A percentile compares a stretch with the other conserved stretches of the same genome.
Evolutionary conservation across 37 sponge, comb jelly and placozoan genomes (phyloP).

Genomic region (Geodia barretti): DNA sequence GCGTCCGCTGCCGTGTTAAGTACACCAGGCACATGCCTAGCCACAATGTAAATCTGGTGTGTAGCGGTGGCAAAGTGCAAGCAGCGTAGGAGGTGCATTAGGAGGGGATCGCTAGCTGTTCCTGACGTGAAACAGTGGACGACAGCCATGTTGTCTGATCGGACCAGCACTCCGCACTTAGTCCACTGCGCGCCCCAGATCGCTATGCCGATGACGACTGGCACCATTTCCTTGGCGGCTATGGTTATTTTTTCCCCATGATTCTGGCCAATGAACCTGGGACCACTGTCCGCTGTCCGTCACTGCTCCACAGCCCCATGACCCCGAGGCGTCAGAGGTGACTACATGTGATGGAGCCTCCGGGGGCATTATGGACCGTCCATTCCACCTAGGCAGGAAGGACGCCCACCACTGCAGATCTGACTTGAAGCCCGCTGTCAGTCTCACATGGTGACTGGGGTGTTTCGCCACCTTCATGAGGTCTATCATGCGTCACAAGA

Average conservation of each 20-base stretch:
- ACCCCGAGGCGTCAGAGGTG: slow-evolving; percentile 36
- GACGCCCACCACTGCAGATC: slow-evolving; percentile 28
- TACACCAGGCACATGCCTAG: slow-evolving; percentile 41
- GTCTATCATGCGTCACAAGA: slow-evolving; percentile 29
- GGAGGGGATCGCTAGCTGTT: not conserved
- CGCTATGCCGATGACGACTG: slow-evolving; percentile 16
- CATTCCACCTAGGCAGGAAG: slow-evolving; percentile 24
- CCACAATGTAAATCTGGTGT: slow-evolving; percentile 4
- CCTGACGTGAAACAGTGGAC: slow-evolving; percentile 20
- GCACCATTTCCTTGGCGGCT: no score
- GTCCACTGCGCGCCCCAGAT: slow-evolving; percentile 9
- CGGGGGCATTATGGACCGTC: no score
- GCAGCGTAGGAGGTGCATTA: slow-evolving; percentile 37
- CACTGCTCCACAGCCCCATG: slow-evolving; percentile 43
- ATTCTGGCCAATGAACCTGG: slow-evolving; percentile 16
- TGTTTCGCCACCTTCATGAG: slow-evolving; percentile 4
- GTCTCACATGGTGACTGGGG: slow-evolving; percentile 15
- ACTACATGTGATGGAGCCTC: no score
- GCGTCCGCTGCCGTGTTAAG: slow-evolving; percentile 37
- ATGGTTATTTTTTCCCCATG: not conserved
- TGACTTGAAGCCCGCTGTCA: slow-evolving; percentile 39
- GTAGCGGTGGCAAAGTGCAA: slow-evolving; percentile 24
- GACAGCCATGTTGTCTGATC: slow-evolving; percentile 57
- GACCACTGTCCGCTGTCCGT: slow-evolving; percentile 21
- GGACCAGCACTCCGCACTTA: no score